Conservation (phyloP, 1,140 invertebrate genomes). For the Diuraphis noxia region DNA sequence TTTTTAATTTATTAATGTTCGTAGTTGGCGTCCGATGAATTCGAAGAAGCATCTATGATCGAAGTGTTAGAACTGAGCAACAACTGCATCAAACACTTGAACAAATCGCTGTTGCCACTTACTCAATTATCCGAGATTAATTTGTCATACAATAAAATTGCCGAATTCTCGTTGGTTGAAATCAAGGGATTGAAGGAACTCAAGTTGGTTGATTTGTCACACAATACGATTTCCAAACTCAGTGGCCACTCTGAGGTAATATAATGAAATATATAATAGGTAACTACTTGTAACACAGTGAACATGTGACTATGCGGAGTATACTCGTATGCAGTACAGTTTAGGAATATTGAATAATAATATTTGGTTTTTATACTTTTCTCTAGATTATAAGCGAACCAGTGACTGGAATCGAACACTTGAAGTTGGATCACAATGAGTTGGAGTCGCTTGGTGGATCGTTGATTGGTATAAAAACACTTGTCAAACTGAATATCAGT, state of each 20-base stretch:
- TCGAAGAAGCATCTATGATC: conserved; percentile 68
- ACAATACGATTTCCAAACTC: conserved; percentile 72
- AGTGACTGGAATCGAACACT: conserved; percentile 70
- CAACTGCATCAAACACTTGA: conserved; percentile 72
- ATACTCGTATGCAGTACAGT: neutral
- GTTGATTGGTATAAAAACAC: conserved; percentile 71
- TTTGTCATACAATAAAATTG: conserved; percentile 74
- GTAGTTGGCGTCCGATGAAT: conserved; percentile 75
- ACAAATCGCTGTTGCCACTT: conserved; percentile 73
- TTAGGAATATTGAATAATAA: neutral
- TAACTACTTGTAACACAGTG: neutral
- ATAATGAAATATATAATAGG: neutral
- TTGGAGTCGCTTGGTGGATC: conserved; percentile 72
- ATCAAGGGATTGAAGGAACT: conserved; percentile 71
- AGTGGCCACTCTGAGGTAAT: conserved; percentile 69
- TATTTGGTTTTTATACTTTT: neutral
- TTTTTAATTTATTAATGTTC: neutral
- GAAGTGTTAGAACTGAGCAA: conserved; percentile 71
- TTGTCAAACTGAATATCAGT: conserved; percentile 73
- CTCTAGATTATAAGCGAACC: conserved; percentile 73
- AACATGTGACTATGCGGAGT: neutral
- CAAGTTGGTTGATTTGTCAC: conserved; percentile 71
- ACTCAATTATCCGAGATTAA: conserved; percentile 69
- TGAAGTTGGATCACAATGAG: conserved; percentile 74
- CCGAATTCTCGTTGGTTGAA: conserved; percentile 76